A percentile compares a stretch with the other conserved stretches of the same genome.
Conservation (phyloP, 1,140 invertebrate species). For the Centruroides vittatus region DNA sequence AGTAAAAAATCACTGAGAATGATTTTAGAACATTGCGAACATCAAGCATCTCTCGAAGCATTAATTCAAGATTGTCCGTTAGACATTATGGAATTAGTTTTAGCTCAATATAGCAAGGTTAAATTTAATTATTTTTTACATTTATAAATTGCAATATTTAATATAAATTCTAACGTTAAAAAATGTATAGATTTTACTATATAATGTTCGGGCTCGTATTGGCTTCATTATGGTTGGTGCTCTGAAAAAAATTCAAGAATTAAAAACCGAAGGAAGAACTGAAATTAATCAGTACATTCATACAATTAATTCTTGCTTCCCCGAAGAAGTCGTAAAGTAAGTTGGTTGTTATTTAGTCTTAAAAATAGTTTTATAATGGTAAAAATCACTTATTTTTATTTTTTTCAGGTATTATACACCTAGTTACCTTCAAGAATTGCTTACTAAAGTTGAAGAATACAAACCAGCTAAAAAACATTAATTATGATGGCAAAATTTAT, state of each 20-base stretch:
- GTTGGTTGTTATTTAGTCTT: conserved; percentile 1
- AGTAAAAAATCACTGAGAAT: too few relatives aligned
- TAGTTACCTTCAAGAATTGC: too few relatives aligned
- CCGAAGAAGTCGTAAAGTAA: conserved; percentile 68
- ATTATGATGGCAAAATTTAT: too few relatives aligned
- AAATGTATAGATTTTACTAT: conserved; percentile 46
- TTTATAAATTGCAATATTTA: not conserved
- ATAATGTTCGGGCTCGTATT: conserved; percentile 55
- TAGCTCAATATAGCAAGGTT: conserved; percentile 67
- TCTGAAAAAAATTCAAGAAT: conserved; percentile 59
- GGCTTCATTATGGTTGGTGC: conserved; percentile 62
- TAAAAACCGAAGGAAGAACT: conserved; percentile 52
- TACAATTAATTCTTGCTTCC: conserved; percentile 66
- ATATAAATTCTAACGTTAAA: not conserved
- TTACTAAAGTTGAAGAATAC: too few relatives aligned
- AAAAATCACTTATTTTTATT: too few relatives aligned
- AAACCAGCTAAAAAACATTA: too few relatives aligned
- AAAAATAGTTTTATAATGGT: too few relatives aligned
- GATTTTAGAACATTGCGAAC: too few relatives aligned
- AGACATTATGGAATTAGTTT: conserved; percentile 1
- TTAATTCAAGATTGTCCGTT: too few relatives aligned
- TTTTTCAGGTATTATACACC: too few relatives aligned
- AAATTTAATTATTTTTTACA: conserved; percentile 4
- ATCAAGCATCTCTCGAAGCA: too few relatives aligned
- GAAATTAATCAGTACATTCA: conserved; percentile 55